Conservation (phyloP, 2,113 vertebrate genomes). For the Ia io region DNA sequence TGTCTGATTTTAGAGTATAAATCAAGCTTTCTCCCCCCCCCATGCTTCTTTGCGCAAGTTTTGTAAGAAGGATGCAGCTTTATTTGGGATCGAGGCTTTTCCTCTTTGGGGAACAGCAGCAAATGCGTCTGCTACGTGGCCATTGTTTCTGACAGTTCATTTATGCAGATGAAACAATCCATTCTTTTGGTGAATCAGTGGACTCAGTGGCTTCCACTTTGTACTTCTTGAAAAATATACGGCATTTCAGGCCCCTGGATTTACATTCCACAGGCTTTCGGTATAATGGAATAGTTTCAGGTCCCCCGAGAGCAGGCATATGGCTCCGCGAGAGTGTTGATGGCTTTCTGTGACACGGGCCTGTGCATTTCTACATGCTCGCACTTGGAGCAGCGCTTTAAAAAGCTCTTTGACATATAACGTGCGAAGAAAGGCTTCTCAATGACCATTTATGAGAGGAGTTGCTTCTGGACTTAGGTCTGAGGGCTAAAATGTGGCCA, state of each 20-base stretch:
- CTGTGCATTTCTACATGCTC: background rate
- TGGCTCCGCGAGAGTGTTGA: constrained; percentile 24
- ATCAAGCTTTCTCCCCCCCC: background rate
- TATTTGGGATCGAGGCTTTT: background rate
- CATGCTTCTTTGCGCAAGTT: background rate
- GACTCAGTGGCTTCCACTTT: constrained; percentile 73
- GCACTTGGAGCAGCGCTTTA: background rate
- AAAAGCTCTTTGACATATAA: constrained; percentile 41
- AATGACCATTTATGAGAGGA: background rate
- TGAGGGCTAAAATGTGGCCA: background rate
- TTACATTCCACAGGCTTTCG: constrained; percentile 73
- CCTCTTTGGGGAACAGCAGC: constrained; percentile 63
- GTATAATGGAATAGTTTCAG: constrained; percentile 58
- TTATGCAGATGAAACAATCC: constrained; percentile 76
- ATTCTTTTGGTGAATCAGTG: constrained; percentile 73
- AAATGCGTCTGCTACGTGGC: constrained; percentile 59
- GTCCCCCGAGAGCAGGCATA: constrained; percentile 51
- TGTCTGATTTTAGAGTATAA: constrained; percentile 9
- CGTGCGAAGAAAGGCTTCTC: background rate
- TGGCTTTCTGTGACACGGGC: constrained; percentile 31
- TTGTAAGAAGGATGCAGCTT: constrained; percentile 8
- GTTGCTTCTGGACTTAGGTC: background rate
- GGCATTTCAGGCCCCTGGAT: constrained; percentile 73
- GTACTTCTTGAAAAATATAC: constrained; percentile 74
- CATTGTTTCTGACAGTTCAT: constrained; percentile 81